Percentiles rank a stretch among this genome's conserved stretches.
Conservation (phyloP, 2,797 vertebrate species). For the Microctenopoma lineatum region DNA sequence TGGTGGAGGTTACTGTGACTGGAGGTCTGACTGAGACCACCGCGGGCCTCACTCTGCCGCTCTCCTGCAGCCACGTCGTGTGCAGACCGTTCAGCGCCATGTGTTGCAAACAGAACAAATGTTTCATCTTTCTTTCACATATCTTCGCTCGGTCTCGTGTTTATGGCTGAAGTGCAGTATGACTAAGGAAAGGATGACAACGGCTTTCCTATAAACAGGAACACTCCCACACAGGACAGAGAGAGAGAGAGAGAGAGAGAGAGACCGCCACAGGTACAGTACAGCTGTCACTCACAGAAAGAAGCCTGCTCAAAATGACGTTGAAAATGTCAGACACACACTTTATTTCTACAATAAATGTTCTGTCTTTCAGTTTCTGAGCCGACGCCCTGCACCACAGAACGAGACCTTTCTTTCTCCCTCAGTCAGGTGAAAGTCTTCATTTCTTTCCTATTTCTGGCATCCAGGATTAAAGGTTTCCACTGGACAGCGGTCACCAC, state of each 20-base stretch:
- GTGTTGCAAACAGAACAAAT: slow-evolving; percentile 10
- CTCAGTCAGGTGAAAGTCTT: slow-evolving; percentile 59
- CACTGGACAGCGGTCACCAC: slow-evolving; percentile 2
- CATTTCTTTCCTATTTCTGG: slow-evolving; percentile 34
- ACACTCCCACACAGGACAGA: too few species aligned
- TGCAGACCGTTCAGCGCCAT: slow-evolving; percentile 52
- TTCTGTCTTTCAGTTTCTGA: slow-evolving; percentile 4
- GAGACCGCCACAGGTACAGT: too few species aligned
- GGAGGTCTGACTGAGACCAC: slow-evolving; percentile 54
- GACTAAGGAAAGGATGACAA: slow-evolving; percentile 38
- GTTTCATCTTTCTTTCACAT: slow-evolving; percentile 11
- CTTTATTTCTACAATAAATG: slow-evolving; percentile 22
- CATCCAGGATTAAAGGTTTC: slow-evolving; percentile 44
- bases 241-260: too few species aligned
- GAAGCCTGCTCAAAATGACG: slow-evolving; percentile 1
- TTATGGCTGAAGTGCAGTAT: slow-evolving; percentile 7
- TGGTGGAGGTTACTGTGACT: slow-evolving; percentile 66
- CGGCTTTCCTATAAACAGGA: slow-evolving; percentile 3
- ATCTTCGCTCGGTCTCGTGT: slow-evolving; percentile 6
- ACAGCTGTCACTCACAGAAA: neutral
- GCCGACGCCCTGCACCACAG: slow-evolving; percentile 44
- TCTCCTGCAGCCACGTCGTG: neutral
- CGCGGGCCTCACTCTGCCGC: slow-evolving; percentile 33
- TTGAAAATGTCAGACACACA: slow-evolving; percentile 1
- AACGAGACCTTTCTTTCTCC: slow-evolving; percentile 50